Evolutionary conservation across 2,888 invertebrate genomes (phyloP), one percentile per base, ranked within the genome.

Genomic region (Anthophora plumipes): DNA sequence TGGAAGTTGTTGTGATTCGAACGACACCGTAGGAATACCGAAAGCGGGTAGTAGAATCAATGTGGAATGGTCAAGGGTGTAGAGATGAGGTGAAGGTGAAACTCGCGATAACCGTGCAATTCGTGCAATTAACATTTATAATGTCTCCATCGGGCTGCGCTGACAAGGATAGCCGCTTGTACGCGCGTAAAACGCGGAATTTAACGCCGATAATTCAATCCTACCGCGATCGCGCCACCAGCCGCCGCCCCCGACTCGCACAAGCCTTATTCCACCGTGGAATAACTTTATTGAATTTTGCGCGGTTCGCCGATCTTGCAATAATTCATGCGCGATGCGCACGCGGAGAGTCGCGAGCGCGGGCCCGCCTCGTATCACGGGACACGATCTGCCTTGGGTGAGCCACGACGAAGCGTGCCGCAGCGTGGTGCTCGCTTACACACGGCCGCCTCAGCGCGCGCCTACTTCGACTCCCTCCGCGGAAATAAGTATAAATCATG

Each of bases 51-150:
- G 39, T 39, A 39, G n/a, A 46, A 41, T 25, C 52, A 54, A 59
- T 25, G 57, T 31, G 57, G 31, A 55, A 64, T 50, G 52, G 9
- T 63, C 6, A n/a, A 9, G 59, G 41, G 52, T 31, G 46, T 14
- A 43, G 39, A 25, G 80, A 75, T 59, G 57, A 57, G 63, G 76
- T n/a, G 77, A 22, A 59, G 70, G 84, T 73, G 75, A 84, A 25
- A 39, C n/a, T 12, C 73, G 86, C 88, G 91, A 90, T 91, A 90
- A 89, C 89, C 87, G 89, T 83, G 91, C 89, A 89, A 91, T 91
- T 90, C 89, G 89, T 86, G 89, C 91, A 91, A 90, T 91, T 91
- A 92, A 91, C 90, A 90, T 91, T 91, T 89, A 89, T 89, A 91
- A 92, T 90, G 92, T 92, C 91, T 92, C 89, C 90, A 91, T 92